These are phyloP conservation scores for Parelbella ahira DNA, from an alignment of 2,888 invertebrate species.

Conservation along the genomic window DNA sequence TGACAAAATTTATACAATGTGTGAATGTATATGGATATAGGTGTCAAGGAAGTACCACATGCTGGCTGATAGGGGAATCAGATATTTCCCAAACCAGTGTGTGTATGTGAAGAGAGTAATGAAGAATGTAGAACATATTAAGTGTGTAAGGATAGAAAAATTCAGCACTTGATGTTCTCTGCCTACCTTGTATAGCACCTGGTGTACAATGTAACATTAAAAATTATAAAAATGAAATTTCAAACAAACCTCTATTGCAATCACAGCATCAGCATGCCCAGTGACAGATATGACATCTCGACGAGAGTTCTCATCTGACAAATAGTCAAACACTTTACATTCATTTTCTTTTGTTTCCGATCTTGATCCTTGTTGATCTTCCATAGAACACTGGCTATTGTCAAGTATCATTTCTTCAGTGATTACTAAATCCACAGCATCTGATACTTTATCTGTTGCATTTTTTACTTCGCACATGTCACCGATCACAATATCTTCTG, in stretches of 20 bases:
- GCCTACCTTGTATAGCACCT: no score
- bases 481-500: constrained; percentile 69
- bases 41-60: no score
- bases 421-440: constrained; percentile 34
- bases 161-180: no score
- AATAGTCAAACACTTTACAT: constrained; percentile 67
- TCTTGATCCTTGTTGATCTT: constrained; percentile 35
- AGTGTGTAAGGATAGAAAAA: no score
- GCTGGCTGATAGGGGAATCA: no score
- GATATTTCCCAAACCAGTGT: no score
- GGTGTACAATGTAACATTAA: no score
- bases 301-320: constrained; percentile 58
- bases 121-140: no score
- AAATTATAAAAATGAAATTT: no score
- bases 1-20: no score
- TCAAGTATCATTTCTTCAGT: constrained; percentile 65
- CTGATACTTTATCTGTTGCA: constrained; percentile 38
- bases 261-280: constrained; percentile 67
- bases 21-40: no score
- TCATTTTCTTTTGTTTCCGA: constrained; percentile 39
- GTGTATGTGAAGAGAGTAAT: no score
- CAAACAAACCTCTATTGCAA: constrained; percentile 75
- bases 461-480: constrained; percentile 55
- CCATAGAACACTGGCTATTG: constrained; percentile 59
- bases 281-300: constrained; percentile 56